Percentiles rank a stretch among this genome's conserved stretches.
These are phyloP conservation scores for Hemicordylus capensis DNA, from an alignment of 2,113 vertebrate genomes.

Conservation along the genomic window DNA sequence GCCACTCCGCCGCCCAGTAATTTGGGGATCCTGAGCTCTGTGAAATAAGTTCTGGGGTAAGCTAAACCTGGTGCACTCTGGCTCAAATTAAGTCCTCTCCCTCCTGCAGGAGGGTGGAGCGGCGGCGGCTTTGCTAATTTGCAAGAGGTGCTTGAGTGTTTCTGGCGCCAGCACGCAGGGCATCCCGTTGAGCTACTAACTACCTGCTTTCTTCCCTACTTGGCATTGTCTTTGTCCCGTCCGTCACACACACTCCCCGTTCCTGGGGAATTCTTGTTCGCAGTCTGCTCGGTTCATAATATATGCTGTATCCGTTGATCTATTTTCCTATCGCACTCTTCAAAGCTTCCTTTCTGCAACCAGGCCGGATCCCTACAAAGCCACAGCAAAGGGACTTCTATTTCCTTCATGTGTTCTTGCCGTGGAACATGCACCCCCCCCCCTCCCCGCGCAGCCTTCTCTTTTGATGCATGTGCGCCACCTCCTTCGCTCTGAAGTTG, in stretches of 20 bases:
- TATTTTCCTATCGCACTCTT: conserved; percentile 30
- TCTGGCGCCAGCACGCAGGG: conserved; percentile 3
- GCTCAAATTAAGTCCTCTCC: background rate
- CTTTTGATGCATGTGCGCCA: background rate
- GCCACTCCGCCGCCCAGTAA: background rate
- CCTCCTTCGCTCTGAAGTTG: conserved; percentile 1
- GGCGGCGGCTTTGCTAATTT: background rate
- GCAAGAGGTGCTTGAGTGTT: conserved; percentile 7
- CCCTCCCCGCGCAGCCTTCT: conserved; percentile 8
- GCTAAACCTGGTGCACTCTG: conserved; percentile 1
- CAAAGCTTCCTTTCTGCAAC: conserved; percentile 28
- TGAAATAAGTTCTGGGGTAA: background rate
- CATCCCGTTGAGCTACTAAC: conserved; percentile 7
- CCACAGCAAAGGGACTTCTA: background rate
- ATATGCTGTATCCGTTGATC: background rate
- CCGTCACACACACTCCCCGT: background rate
- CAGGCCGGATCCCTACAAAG: background rate
- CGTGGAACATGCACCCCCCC: background rate
- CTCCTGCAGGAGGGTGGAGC: background rate
- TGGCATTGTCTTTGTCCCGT: conserved; percentile 15
- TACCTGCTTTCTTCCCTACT: conserved; percentile 10
- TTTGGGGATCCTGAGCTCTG: too few relatives aligned
- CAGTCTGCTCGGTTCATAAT: background rate
- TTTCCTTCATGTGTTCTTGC: conserved; percentile 13
- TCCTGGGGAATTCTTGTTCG: background rate